Percentiles rank a stretch among this genome's conserved stretches.
These are phyloP conservation scores for Cotesia congregata DNA, from an alignment of 2,888 invertebrate species.

Conservation along the genomic window DNA sequence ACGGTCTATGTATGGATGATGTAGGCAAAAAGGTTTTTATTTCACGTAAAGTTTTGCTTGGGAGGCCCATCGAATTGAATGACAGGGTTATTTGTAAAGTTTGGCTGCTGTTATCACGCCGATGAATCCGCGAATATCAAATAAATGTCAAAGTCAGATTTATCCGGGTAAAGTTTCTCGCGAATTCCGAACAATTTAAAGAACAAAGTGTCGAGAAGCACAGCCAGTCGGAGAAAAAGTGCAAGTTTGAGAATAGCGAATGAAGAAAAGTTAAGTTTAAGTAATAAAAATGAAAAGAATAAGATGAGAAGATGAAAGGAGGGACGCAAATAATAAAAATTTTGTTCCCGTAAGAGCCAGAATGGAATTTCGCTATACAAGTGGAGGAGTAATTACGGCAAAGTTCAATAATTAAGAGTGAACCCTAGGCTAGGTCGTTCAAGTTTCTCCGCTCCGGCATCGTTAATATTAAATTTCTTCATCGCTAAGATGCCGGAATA, in stretches of 20 bases:
- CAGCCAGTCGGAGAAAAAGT: not conserved
- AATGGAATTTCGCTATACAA: constrained; percentile 25
- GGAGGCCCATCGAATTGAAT: constrained; percentile 1
- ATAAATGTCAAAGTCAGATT: constrained; percentile 16
- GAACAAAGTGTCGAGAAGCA: constrained; percentile 8
- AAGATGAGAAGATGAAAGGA: constrained; percentile 16
- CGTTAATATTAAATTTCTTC: constrained; percentile 46
- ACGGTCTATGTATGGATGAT: not conserved
- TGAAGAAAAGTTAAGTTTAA: not conserved
- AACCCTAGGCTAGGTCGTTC: constrained; percentile 38
- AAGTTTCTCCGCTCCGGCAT: constrained; percentile 32
- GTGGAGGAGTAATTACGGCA: constrained; percentile 47
- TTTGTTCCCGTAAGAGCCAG: not conserved
- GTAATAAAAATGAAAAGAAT: not conserved
- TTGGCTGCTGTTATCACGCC: constrained; percentile 11
- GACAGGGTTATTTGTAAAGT: constrained; percentile 15
- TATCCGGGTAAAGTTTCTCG: constrained; percentile 4
- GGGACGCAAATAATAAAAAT: constrained; percentile 16
- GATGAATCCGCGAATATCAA: constrained; percentile 13
- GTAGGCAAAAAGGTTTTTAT: not conserved
- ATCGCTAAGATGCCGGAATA: constrained; percentile 25
- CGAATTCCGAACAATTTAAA: constrained; percentile 18
- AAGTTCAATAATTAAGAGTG: constrained; percentile 57
- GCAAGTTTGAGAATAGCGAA: not conserved
- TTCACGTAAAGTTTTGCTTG: not conserved